phyloP scores from a whole-genome alignment of 2,888 invertebrate species.

The Octonoba sinensis region DNA sequence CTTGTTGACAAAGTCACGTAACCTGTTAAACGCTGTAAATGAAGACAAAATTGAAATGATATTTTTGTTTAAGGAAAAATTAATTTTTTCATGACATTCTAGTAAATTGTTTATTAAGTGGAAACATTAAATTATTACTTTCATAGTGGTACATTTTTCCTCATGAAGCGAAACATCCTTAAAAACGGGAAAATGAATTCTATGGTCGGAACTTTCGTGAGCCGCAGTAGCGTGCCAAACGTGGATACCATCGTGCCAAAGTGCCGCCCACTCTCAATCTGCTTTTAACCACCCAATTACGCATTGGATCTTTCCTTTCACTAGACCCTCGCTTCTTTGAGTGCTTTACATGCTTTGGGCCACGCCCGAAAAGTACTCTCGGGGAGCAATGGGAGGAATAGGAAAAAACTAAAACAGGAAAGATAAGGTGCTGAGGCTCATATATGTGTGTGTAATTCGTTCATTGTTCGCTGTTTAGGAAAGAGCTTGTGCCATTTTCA shows the following conservation, averaged over 20 bases:
- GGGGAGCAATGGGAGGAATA: neutral
- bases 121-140: slow-evolving; percentile 4
- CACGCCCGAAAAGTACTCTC: slow-evolving; percentile 28
- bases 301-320: slow-evolving; percentile 49
- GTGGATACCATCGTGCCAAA: slow-evolving; percentile 55
- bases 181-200: slow-evolving; percentile 28
- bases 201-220: slow-evolving; percentile 8
- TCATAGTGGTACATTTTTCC: neutral
- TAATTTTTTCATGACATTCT: too few relatives aligned
- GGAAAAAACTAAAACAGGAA: neutral
- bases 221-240: slow-evolving; percentile 30
- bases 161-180: neutral
- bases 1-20: too few relatives aligned
- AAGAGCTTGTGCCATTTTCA: neutral
- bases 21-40: too few relatives aligned
- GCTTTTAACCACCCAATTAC: slow-evolving; percentile 65
- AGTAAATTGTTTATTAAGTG: neutral
- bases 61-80: too few relatives aligned
- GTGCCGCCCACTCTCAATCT: slow-evolving; percentile 62
- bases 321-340: slow-evolving; percentile 36
- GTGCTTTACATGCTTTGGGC: slow-evolving; percentile 53
- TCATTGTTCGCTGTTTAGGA: too few relatives aligned
- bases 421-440: slow-evolving; percentile 9
- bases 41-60: too few relatives aligned
- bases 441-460: too few relatives aligned